These are phyloP conservation scores for Tridacna crocea DNA, from an alignment of 2,888 invertebrate species.

Conservation along the genomic window DNA sequence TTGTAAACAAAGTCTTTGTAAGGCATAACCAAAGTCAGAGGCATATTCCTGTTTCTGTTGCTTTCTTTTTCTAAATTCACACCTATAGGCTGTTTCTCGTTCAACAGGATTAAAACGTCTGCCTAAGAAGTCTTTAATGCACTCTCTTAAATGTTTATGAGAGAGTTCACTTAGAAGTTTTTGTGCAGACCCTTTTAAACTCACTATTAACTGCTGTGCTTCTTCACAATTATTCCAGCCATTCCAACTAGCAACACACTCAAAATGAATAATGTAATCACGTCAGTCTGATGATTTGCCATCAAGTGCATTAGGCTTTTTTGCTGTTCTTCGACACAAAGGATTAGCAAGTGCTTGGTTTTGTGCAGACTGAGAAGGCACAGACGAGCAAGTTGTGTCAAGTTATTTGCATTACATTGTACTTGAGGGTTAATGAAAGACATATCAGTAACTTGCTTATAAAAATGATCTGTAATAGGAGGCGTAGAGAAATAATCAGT, in stretches of 20 bases:
- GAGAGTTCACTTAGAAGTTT: slow-evolving; percentile 36
- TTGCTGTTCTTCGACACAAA: slow-evolving; percentile 29
- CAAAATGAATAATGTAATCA: slow-evolving; percentile 63
- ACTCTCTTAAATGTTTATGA: background rate
- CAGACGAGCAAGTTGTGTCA: background rate
- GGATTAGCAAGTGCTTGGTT: slow-evolving; percentile 1
- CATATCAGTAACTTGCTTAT: background rate
- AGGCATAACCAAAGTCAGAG: slow-evolving; percentile 32
- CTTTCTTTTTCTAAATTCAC: slow-evolving; percentile 31
- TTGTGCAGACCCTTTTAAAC: slow-evolving; percentile 34
- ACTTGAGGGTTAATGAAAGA: background rate
- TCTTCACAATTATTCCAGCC: slow-evolving; percentile 42
- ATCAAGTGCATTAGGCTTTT: slow-evolving; percentile 58
- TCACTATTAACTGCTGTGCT: slow-evolving; percentile 45
- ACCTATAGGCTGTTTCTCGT: slow-evolving; percentile 2
- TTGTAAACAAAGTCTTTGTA: slow-evolving; percentile 33
- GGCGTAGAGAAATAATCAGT: background rate
- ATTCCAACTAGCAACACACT: slow-evolving; percentile 56
- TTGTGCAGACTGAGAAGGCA: background rate
- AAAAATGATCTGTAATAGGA: background rate
- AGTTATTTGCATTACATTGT: background rate
- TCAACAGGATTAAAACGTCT: slow-evolving; percentile 16
- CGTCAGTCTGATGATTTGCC: slow-evolving; percentile 51
- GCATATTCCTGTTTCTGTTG: slow-evolving; percentile 26
- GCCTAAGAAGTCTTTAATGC: background rate